These are phyloP conservation scores for Boulengeromyrus knoepffleri DNA, from an alignment of 2,113 vertebrate genomes.

Conservation along the genomic window DNA sequence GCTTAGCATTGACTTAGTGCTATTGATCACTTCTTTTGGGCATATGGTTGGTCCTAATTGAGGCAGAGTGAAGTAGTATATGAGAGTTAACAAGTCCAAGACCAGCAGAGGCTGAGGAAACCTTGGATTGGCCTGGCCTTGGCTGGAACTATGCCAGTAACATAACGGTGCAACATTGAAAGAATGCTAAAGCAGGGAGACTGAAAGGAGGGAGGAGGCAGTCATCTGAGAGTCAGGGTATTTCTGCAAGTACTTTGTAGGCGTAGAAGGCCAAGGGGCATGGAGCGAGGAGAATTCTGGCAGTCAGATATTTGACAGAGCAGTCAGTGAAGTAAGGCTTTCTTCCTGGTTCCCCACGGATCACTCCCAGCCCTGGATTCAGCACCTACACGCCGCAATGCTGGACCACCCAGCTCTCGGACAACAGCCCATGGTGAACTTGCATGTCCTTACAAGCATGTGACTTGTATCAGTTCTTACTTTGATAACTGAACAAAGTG, in stretches of 20 bases:
- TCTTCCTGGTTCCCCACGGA: background rate
- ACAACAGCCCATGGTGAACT: background rate
- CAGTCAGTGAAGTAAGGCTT: background rate
- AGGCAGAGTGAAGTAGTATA: background rate
- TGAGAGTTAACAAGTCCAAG: background rate
- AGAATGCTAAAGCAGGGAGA: background rate
- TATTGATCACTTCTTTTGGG: background rate
- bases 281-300: background rate
- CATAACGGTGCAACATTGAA: background rate
- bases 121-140: background rate
- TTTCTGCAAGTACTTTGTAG: background rate
- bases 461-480: background rate
- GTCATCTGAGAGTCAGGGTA: background rate
- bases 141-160: background rate
- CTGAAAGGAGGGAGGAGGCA: background rate
- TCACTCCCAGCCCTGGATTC: background rate
- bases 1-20: background rate
- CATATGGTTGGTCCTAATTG: background rate
- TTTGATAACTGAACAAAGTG: background rate
- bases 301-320: slow-evolving; percentile 4
- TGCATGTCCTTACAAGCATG: background rate
- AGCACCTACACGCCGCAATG: background rate
- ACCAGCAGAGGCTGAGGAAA: background rate
- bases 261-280: background rate
- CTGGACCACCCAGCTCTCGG: background rate